phyloP scores from a whole-genome alignment of 2,797 vertebrate species.

The Pipistrellus pygmaeus region DNA sequence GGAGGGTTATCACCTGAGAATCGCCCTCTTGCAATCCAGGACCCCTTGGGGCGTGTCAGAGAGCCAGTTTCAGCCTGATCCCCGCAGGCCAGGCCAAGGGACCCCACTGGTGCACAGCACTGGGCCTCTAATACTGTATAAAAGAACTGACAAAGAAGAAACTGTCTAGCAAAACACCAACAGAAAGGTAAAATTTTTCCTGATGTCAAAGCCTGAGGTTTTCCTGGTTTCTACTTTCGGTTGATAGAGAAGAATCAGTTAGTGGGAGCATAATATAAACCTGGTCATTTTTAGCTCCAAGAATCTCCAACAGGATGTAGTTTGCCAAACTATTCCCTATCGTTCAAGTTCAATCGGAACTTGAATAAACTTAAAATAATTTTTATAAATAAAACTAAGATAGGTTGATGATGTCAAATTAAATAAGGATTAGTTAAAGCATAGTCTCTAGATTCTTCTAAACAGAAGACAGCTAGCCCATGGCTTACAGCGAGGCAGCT shows the following conservation, averaged over 20 bases:
- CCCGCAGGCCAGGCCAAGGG: no score
- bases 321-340: background rate
- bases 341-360: background rate
- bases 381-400: background rate
- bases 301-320: slow-evolving; percentile 23
- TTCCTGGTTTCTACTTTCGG: slow-evolving; percentile 46
- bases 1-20: no score
- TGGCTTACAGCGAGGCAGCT: background rate
- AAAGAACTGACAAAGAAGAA: slow-evolving; percentile 53
- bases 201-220: slow-evolving; percentile 44
- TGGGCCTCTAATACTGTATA: background rate
- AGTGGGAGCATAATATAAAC: slow-evolving; percentile 26
- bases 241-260: slow-evolving; percentile 26
- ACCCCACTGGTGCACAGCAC: no score
- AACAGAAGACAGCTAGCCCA: background rate
- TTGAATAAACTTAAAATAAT: background rate
- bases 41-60: no score
- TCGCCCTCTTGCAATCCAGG: no score
- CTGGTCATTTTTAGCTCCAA: background rate
- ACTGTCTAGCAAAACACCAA: background rate
- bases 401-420: background rate
- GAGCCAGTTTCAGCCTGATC: no score
- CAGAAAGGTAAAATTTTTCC: slow-evolving; percentile 31
- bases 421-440: slow-evolving; percentile 46
- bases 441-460: slow-evolving; percentile 20